Base-by-base conservation (phyloP, 2,888 invertebrate species). In the Scaptomyza parva region DNA sequence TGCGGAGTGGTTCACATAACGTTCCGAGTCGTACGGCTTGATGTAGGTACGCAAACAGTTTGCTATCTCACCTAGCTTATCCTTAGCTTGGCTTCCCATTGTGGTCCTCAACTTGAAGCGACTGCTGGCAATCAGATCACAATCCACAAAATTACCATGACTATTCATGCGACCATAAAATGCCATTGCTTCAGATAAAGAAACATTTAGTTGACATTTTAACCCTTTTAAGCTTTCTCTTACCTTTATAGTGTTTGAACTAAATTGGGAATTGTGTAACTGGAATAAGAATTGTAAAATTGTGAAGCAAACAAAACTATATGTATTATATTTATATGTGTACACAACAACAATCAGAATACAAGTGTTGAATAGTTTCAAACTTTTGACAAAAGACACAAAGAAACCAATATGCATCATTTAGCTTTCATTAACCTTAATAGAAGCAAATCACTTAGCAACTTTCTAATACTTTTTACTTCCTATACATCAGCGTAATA, bases 131-230 rank as follows among this genome's bases (percentile, higher is more conserved):
- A 63, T 45, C 3, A 63, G 18, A 12, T 73, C 70, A 12, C 53
- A 54, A 8, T 86, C 64, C 1, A 67, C 33, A 18, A 65, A 47
- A 14, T 70, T 48, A 30, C 67, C 78, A 6, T 43, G 43, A 0
- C 39, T 47, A 20, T 81, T 70, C 20, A 84, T 14, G 14, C 64
- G 88, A 28, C 85, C 87, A 9, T 80, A 35, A 50, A 86, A 88
- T 14, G 82, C 85, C 82, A 82, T 82, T 26, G 41, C 11, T 18
- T 43, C 7, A 17, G 17, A 54, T 47, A 50, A 44, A 22, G 0
- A 2, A 33, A 12, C 1, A 14, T 33, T n/a, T n/a, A n/a, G n/a
- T n/a, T 0, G 7, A 24, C 24, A 24, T 7, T 24, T 24, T 24
- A 24, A n/a, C n/a, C n/a, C 17, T 12, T 3, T 43, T 7, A 7